Base-by-base conservation (phyloP, 2,113 vertebrate genomes). In the Corythoichthys haematopterus region DNA sequence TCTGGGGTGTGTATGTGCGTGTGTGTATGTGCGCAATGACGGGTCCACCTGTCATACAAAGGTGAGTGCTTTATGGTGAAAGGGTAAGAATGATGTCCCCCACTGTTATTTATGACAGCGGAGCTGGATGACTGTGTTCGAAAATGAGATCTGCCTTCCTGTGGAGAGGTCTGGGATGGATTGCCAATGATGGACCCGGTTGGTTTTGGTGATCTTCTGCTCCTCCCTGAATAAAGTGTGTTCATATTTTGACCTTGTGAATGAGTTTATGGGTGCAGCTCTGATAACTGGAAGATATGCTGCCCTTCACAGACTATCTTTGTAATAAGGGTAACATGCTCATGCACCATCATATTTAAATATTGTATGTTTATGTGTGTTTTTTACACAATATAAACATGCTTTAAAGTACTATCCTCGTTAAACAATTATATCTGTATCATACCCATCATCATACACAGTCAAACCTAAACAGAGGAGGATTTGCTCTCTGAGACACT, bases 121-220 rank as follows among this genome's bases (percentile, higher is more conserved):
- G 60, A 45, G 20, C 40, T 46, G 60, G 43, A 62, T 33, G 60
- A 62, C 40, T 62, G n/a, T 62, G 60, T 33, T 46, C n/a, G 60
- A 62, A 62, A 62, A 46, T 62, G 60, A 62, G 60, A 62, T 62
- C 40, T 61, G 59, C 59, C 59, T 61, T 61, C 10, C 59, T 28
- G 59, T 20, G 40, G n/a, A 43, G 40, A 45, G 59, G 4, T 45
- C 43, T 61, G n/a, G 59, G 40, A 61, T 61, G n/a, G 59, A 45
- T 61, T 20, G 59, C 59, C 20, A n/a, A 6, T 14, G 40, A 61
- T 61, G 38, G 40, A 20, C 16, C n/a, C n/a, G n/a, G 60, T 62
- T 62, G 45, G 40, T 62, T 62, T 62, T 2, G 43, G 40, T 62
- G 40, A 62, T 40, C 60, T 28, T 2, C 11, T 28, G 60, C 11